Evolutionary conservation across 2,113 vertebrate species (phyloP).

Genomic region (Speoplatyrhinus poulsoni): DNA sequence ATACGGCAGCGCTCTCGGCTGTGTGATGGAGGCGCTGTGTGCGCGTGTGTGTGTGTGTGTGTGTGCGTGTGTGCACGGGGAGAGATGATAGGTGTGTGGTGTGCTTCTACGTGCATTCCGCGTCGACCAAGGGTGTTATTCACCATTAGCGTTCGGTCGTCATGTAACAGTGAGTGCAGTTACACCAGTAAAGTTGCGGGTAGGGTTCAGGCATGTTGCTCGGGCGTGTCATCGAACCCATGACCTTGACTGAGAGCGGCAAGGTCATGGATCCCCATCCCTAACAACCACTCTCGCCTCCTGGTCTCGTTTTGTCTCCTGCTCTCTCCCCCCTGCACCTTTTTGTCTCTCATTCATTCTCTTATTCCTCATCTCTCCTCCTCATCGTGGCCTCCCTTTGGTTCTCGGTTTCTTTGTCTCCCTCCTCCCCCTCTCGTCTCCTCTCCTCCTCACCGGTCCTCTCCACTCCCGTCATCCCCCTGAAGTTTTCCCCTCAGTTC

Average conservation of each 20-base stretch:
- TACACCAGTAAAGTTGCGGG: no score
- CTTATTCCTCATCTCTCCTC: background rate
- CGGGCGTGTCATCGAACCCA: no score
- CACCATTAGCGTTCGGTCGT: no score
- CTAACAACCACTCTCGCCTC: conserved; percentile 6
- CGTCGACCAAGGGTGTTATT: background rate
- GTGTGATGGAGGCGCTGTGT: background rate
- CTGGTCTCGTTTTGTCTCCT: background rate
- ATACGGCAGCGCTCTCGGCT: background rate
- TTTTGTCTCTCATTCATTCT: background rate
- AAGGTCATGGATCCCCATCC: background rate
- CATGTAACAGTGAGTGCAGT: no score
- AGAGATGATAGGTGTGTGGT: background rate
- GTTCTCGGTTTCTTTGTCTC: background rate
- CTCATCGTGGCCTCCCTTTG: background rate
- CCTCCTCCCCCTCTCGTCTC: background rate
- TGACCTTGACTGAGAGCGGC: no score
- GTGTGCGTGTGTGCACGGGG: background rate
- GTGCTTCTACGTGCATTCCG: background rate
- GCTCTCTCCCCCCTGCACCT: background rate
- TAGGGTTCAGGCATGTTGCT: no score
- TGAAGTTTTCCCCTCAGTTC: background rate
- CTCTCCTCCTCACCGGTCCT: background rate
- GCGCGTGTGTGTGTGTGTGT: conserved; percentile 2
- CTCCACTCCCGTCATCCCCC: background rate